A percentile compares a stretch with the other conserved stretches of the same genome.
These are phyloP conservation scores for Cephus runcator DNA, from an alignment of 2,888 invertebrate species.

Conservation along the genomic window DNA sequence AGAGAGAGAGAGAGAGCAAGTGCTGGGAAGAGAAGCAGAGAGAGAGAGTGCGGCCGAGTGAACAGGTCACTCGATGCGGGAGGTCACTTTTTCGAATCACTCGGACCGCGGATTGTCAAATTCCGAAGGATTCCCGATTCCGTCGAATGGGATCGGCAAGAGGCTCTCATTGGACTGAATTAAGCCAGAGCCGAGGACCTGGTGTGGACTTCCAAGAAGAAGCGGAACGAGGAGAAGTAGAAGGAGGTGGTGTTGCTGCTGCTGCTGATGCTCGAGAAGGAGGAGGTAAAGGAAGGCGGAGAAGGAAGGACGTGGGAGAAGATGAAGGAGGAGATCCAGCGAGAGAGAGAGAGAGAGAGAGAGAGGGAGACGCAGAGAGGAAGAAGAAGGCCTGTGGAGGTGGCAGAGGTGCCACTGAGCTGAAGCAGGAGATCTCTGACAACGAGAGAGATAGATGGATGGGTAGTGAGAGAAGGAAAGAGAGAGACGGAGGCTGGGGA, in stretches of 20 bases:
- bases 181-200: slow-evolving; percentile 53
- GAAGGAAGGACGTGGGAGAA: slow-evolving; percentile 17
- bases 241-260: slow-evolving; percentile 40
- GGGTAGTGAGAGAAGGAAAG: slow-evolving; percentile 18
- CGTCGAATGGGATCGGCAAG: slow-evolving; percentile 48
- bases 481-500: slow-evolving; percentile 8
- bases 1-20: background rate
- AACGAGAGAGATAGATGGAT: no score
- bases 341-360: slow-evolving; percentile 13
- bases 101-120: slow-evolving; percentile 24
- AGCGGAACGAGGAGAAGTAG: slow-evolving; percentile 38
- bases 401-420: slow-evolving; percentile 42
- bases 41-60: background rate
- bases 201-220: slow-evolving; percentile 19
- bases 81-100: slow-evolving; percentile 12
- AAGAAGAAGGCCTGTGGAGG: slow-evolving; percentile 31
- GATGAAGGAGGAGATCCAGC: slow-evolving; percentile 23
- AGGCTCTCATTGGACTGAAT: slow-evolving; percentile 60
- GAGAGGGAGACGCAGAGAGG: slow-evolving; percentile 32
- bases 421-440: background rate
- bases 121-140: slow-evolving; percentile 9
- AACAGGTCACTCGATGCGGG: background rate
- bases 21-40: no score
- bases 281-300: slow-evolving; percentile 18
- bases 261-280: slow-evolving; percentile 36